Evolutionary conservation across 2,888 invertebrate genomes (phyloP).

Genomic region (Sericinus montela): DNA sequence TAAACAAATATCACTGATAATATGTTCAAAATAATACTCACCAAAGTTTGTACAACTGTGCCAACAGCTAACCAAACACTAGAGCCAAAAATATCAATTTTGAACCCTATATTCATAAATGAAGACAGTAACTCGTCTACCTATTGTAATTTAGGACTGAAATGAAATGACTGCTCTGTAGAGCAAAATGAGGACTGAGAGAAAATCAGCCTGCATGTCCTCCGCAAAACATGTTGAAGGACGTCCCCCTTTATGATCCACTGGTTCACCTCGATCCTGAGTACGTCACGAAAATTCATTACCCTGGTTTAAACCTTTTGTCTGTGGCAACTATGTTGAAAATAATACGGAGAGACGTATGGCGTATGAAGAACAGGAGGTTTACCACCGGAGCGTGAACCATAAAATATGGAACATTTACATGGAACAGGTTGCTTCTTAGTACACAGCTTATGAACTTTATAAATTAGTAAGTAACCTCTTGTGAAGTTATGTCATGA

Average conservation of each 20-base stretch:
- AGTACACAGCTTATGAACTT: too few relatives aligned
- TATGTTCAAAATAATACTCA: too few relatives aligned
- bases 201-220: slow-evolving; percentile 58
- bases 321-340: slow-evolving; percentile 31
- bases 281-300: slow-evolving; percentile 14
- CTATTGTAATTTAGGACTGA: neutral
- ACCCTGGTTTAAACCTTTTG: slow-evolving; percentile 19
- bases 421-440: too few relatives aligned
- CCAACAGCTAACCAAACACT: too few relatives aligned
- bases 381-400: slow-evolving; percentile 66
- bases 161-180: slow-evolving; percentile 41
- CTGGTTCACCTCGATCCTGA: slow-evolving; percentile 60
- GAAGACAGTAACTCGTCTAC: too few relatives aligned
- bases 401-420: slow-evolving; percentile 45
- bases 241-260: slow-evolving; percentile 64
- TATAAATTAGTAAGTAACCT: too few relatives aligned
- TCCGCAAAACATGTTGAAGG: slow-evolving; percentile 60
- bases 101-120: too few relatives aligned
- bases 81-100: too few relatives aligned
- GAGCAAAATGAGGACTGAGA: slow-evolving; percentile 53
- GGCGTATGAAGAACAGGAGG: slow-evolving; percentile 55
- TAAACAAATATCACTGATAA: too few relatives aligned
- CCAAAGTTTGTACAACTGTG: too few relatives aligned
- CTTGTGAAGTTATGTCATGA: too few relatives aligned
- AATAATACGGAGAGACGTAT: slow-evolving; percentile 29